Evolutionary conservation across 2,113 vertebrate genomes (phyloP).

Genomic region (Ia io): DNA sequence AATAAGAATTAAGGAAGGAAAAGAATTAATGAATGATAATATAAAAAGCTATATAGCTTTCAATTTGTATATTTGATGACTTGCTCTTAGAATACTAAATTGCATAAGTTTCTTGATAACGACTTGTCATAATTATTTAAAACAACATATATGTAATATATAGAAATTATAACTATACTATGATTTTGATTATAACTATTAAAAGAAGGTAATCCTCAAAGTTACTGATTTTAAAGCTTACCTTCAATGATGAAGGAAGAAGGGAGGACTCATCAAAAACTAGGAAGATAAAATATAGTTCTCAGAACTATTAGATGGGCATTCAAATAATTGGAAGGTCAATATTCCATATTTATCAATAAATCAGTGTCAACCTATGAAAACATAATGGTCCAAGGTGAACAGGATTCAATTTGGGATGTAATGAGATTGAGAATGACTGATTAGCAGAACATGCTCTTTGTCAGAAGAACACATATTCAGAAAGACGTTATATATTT

Average conservation of each 20-base stretch:
- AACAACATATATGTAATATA: neutral
- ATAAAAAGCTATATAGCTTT: neutral
- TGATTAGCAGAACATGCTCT: neutral
- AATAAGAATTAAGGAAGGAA: neutral
- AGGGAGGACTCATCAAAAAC: neutral
- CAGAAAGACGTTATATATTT: neutral
- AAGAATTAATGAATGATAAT: slow-evolving; percentile 8
- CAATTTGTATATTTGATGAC: neutral
- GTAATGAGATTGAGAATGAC: neutral
- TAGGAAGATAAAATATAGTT: neutral
- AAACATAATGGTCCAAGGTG: neutral
- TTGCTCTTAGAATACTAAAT: neutral
- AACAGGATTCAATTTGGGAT: neutral
- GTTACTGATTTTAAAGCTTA: neutral
- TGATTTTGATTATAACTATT: neutral
- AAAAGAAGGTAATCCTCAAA: neutral
- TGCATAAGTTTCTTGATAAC: neutral
- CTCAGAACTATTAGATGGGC: neutral
- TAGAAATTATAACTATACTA: neutral
- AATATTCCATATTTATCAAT: neutral
- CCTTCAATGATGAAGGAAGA: neutral
- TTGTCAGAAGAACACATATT: neutral
- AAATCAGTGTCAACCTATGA: neutral
- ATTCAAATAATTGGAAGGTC: neutral
- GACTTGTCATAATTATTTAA: neutral